A percentile compares a stretch with the other conserved stretches of the same genome.
Evolutionary conservation across 2,797 vertebrate species (phyloP).

Genomic region (Tolypeutes matacus): DNA sequence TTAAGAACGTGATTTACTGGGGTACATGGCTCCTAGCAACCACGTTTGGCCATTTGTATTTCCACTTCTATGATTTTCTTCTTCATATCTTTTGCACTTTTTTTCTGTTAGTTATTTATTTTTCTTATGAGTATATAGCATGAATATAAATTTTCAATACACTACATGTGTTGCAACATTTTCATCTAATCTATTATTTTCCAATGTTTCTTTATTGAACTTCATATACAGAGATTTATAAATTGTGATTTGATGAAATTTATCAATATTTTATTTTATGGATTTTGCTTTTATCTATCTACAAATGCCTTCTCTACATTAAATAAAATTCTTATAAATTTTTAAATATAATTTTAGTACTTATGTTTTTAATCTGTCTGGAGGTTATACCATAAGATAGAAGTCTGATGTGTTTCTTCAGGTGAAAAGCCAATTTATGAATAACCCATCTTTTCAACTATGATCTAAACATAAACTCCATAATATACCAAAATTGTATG

Average conservation of each 20-base stretch:
- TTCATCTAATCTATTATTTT: background rate
- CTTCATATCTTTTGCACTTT: background rate
- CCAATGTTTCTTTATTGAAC: background rate
- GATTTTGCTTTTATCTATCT: background rate
- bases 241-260: background rate
- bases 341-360: background rate
- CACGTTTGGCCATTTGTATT: no score
- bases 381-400: background rate
- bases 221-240: background rate
- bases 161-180: background rate
- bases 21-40: no score
- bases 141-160: background rate
- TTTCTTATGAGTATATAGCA: background rate
- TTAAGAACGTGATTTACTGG: no score
- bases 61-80: background rate
- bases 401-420: background rate
- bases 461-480: background rate
- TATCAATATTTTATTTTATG: background rate
- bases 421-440: background rate
- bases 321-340: background rate
- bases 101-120: background rate
- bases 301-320: background rate
- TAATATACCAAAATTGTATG: background rate
- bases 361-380: background rate
- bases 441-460: background rate